Conservation (phyloP, 2,888 invertebrate genomes). For the Mellilla xanthometata region DNA sequence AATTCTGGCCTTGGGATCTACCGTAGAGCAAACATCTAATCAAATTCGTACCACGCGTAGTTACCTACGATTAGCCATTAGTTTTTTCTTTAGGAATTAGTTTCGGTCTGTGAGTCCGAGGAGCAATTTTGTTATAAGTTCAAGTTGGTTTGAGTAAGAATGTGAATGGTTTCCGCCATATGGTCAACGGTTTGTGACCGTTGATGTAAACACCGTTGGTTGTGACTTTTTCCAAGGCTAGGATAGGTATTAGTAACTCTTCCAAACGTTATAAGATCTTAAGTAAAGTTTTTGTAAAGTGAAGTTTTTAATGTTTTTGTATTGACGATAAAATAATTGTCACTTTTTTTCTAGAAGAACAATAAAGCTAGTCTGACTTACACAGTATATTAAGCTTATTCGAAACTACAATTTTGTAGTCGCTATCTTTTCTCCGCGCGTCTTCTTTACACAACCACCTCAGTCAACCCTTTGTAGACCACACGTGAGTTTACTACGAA, state of each 20-base stretch:
- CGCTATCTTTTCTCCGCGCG: too few relatives aligned
- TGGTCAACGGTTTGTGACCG: conserved; percentile 46
- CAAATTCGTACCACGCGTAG: conserved; percentile 1
- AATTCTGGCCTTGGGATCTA: background rate
- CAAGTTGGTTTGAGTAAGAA: conserved; percentile 35
- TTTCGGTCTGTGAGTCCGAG: conserved; percentile 6
- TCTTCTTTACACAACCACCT: conserved; percentile 1
- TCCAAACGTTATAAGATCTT: too few relatives aligned
- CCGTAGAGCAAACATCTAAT: background rate
- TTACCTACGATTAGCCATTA: conserved; percentile 7
- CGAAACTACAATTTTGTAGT: too few relatives aligned
- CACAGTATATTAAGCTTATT: too few relatives aligned
- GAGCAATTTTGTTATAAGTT: conserved; percentile 10
- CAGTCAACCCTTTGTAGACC: conserved; percentile 31
- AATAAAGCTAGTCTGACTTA: too few relatives aligned
- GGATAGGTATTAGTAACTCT: too few relatives aligned
- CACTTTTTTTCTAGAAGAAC: too few relatives aligned
- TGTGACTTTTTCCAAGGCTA: too few relatives aligned
- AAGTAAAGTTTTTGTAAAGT: too few relatives aligned
- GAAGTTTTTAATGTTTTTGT: too few relatives aligned
- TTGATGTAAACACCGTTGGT: conserved; percentile 8
- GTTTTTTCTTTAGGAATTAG: conserved; percentile 11
- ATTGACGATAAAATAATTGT: too few relatives aligned
- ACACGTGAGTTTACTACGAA: conserved; percentile 35
- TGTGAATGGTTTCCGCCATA: conserved; percentile 66